A percentile compares a stretch with the other conserved stretches of the same genome.
phyloP scores from a whole-genome alignment of 2,888 invertebrate genomes.

The Chrysolina americana region DNA sequence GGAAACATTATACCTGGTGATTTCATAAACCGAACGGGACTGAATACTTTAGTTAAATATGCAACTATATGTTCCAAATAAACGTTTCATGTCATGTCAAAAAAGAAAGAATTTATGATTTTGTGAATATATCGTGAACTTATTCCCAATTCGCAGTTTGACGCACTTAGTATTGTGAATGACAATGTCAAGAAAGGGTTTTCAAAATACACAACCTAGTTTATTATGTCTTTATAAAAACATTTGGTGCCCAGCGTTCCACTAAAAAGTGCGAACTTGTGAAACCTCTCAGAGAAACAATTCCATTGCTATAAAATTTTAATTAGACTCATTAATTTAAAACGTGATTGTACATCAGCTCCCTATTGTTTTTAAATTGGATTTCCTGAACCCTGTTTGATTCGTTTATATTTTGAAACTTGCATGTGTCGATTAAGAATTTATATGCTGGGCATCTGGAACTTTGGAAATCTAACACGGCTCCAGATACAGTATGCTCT shows the following conservation, averaged over 20 bases:
- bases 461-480: too few species aligned
- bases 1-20: neutral
- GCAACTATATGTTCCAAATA: too few species aligned
- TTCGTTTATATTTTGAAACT: slow-evolving; percentile 42
- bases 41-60: too few species aligned
- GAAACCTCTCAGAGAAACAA: slow-evolving; percentile 22
- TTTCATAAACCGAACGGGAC: too few species aligned
- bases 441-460: too few species aligned
- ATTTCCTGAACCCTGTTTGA: slow-evolving; percentile 38
- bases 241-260: neutral
- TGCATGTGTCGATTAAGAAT: slow-evolving; percentile 11
- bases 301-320: slow-evolving; percentile 36
- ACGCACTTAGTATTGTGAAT: neutral
- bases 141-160: neutral
- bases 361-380: slow-evolving; percentile 45
- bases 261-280: slow-evolving; percentile 16
- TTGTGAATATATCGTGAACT: too few species aligned
- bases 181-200: neutral
- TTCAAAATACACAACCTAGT: neutral
- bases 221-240: slow-evolving; percentile 9
- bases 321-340: slow-evolving; percentile 43
- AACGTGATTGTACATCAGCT: slow-evolving; percentile 39
- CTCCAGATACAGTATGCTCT: neutral
- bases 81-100: too few species aligned
- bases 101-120: too few species aligned